These are phyloP conservation scores for Rhaphigaster nebulosa DNA, from an alignment of 2,888 invertebrate species.

Conservation along the genomic window DNA sequence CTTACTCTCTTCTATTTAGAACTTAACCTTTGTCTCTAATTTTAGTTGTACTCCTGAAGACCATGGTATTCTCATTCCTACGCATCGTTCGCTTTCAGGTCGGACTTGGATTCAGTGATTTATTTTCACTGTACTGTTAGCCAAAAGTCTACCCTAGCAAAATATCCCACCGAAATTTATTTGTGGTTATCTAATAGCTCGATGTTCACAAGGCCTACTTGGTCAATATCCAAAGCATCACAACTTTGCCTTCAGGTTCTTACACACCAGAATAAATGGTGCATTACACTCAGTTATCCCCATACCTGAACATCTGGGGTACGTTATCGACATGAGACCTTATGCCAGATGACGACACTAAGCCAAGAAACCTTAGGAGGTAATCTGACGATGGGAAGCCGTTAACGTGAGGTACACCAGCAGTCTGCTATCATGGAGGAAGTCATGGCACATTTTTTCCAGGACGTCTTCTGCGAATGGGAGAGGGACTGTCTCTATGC, in stretches of 20 bases:
- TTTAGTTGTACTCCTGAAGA: too few relatives aligned
- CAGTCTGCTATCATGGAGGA: constrained; percentile 76
- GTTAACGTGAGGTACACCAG: neutral
- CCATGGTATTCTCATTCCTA: too few relatives aligned
- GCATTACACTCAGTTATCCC: neutral
- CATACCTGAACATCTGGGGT: neutral
- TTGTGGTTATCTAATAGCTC: too few relatives aligned
- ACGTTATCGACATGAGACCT: constrained; percentile 30
- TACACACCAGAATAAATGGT: neutral
- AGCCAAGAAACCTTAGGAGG: constrained; percentile 34
- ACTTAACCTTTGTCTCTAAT: too few relatives aligned
- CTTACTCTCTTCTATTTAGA: too few relatives aligned
- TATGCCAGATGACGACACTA: neutral
- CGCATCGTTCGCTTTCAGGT: too few relatives aligned
- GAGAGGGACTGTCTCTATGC: constrained; percentile 81
- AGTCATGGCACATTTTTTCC: constrained; percentile 84
- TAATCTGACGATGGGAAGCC: constrained; percentile 33
- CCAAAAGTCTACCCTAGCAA: too few relatives aligned
- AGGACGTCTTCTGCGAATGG: constrained; percentile 79
- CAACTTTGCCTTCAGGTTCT: neutral
- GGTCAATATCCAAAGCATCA: too few relatives aligned
- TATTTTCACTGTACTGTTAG: too few relatives aligned
- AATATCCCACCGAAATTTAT: too few relatives aligned
- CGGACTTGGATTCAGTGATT: too few relatives aligned
- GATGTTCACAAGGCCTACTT: too few relatives aligned